Evolutionary conservation across 2,113 vertebrate genomes (phyloP), one percentile per base, ranked within the genome.

Genomic region (Acanthochromis polyacanthus): DNA sequence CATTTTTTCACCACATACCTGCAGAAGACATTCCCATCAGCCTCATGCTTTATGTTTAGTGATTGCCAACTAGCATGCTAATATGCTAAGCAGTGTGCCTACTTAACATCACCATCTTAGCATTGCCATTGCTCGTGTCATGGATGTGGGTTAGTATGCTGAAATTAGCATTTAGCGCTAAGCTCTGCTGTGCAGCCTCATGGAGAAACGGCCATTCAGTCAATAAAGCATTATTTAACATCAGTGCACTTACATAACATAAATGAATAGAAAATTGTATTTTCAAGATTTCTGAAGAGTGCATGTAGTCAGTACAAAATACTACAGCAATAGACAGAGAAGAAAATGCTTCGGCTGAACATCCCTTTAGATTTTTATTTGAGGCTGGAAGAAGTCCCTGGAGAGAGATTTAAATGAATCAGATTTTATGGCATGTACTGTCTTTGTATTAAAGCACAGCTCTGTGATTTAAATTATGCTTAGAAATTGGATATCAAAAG

Each of bases 381-480:
- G 30, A 52, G 32, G n/a, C 64, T 65, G 36, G 65, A 82, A 81
- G 50, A 53, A 25, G 38, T 87, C 80, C 75, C 78, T 5, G 2
- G 67, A 70, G 88, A 88, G 78, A 86, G 43, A 64, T 87, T 84
- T 87, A 84, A 74, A 88, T 89, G 71, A 90, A 89, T 86, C 73
- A 79, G 57, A 85, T 89, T 83, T 85, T 81, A 84, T 58, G 57
- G 63, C 53, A n/a, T 84, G 82, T 82, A 72, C 66, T 73, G 56
- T 64, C 69, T 83, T 50, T 73, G 80, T 78, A 76, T 74, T 74
- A 75, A 80, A 83, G 59, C 69, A 75, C 57, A 70, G 73, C 59
- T 15, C 65, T 71, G 53, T 80, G 79, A 85, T 85, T 88, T 82
- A 88, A 89, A 83, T 80, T 63, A 53, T 51, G 68, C 82, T 84